Evolutionary conservation across 1,140 invertebrate species (phyloP).

Genomic region (Euglossa dilemma): DNA sequence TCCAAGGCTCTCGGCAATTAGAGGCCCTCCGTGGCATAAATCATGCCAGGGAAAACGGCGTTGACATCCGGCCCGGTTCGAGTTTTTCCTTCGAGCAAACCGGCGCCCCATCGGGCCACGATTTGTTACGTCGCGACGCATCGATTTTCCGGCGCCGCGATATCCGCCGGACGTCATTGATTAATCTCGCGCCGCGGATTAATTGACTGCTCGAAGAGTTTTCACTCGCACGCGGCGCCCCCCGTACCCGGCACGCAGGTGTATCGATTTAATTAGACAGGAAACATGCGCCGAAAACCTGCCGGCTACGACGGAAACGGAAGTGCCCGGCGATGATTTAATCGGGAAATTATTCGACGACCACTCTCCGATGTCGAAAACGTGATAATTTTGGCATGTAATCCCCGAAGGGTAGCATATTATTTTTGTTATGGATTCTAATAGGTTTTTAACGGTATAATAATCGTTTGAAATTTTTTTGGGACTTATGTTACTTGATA

Average conservation of each 20-base stretch:
- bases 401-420: too few species aligned
- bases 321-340: not conserved
- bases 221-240: not conserved
- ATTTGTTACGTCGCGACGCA: constrained; percentile 49
- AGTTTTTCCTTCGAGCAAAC: not conserved
- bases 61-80: not conserved
- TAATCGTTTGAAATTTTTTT: too few species aligned
- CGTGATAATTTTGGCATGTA: too few species aligned
- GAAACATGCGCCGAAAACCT: constrained; percentile 29
- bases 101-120: constrained; percentile 1
- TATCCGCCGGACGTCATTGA: constrained; percentile 25
- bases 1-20: not conserved
- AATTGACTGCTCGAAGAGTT: constrained; percentile 37
- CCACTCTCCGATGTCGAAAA: not conserved
- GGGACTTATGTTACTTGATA: too few species aligned
- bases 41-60: not conserved
- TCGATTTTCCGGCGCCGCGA: constrained; percentile 41
- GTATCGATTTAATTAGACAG: constrained; percentile 39
- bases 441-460: too few species aligned
- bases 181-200: constrained; percentile 25
- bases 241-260: not conserved
- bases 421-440: too few species aligned
- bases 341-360: not conserved
- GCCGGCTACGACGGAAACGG: too few species aligned
- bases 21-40: constrained; percentile 2